These are phyloP conservation scores for Drosophila rellima DNA, from an alignment of 2,888 invertebrate genomes.

Conservation along the genomic window DNA sequence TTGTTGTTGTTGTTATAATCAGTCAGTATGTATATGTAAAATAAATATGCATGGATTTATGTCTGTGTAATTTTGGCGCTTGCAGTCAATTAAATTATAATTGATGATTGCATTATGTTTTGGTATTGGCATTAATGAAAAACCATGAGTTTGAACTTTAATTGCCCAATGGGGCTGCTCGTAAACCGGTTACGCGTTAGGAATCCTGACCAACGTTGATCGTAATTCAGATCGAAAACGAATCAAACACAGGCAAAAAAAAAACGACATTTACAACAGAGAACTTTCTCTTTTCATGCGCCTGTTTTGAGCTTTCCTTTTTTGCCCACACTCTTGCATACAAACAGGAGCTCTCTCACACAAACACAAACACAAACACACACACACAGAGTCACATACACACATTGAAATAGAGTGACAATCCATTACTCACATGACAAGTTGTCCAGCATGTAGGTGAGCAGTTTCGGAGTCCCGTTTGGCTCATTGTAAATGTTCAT, in stretches of 20 bases:
- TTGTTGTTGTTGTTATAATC: constrained; percentile 31
- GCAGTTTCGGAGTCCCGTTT: constrained; percentile 97
- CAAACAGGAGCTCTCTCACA: constrained; percentile 52
- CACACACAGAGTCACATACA: constrained; percentile 11
- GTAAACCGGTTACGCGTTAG: constrained; percentile 53
- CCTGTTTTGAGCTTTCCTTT: constrained; percentile 76
- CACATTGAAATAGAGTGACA: constrained; percentile 22
- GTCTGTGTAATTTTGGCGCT: constrained; percentile 50
- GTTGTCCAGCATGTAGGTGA: constrained; percentile 98
- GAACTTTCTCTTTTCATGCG: constrained; percentile 76
- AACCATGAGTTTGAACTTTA: constrained; percentile 76
- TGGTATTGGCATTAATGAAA: constrained; percentile 51
- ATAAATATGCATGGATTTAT: constrained; percentile 7
- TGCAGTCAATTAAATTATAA: constrained; percentile 78
- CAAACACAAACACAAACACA: constrained; percentile 11
- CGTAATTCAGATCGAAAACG: constrained; percentile 37
- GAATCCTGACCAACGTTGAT: constrained; percentile 40
- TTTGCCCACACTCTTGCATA: constrained; percentile 43
- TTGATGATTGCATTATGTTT: constrained; percentile 61
- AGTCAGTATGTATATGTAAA: background rate
- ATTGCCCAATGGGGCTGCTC: constrained; percentile 49
- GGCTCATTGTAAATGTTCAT: constrained; percentile 96
- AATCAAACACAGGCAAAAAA: constrained; percentile 26
- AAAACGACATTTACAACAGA: constrained; percentile 15
- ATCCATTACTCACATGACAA: constrained; percentile 91